These are phyloP conservation scores for Plecturocebus donacophilus DNA, from an alignment of 2,113 vertebrate genomes.

Conservation along the genomic window DNA sequence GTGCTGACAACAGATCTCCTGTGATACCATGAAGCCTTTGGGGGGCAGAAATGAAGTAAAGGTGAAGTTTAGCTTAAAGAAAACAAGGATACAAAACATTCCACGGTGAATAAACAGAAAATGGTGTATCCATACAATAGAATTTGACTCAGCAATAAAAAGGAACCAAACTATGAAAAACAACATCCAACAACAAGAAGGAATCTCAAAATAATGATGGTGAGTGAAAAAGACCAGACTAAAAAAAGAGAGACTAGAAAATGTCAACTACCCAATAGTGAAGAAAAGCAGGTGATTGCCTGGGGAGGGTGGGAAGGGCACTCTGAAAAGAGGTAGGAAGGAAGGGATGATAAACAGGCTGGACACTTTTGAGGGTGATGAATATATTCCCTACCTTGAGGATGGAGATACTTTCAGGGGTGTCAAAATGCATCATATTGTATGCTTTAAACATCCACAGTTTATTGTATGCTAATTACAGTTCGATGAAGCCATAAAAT, in stretches of 20 bases:
- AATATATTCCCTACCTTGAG: neutral
- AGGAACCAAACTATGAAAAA: slow-evolving; percentile 19
- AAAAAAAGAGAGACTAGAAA: neutral
- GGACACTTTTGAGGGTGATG: neutral
- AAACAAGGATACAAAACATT: neutral
- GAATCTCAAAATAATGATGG: slow-evolving; percentile 16
- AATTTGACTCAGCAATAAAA: neutral
- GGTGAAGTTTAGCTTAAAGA: neutral
- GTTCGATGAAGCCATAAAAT: neutral
- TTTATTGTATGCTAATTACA: neutral
- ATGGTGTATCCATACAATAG: neutral
- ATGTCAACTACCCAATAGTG: slow-evolving; percentile 8
- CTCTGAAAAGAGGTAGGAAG: neutral
- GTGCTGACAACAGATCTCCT: neutral
- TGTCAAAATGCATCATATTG: neutral
- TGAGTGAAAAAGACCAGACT: neutral
- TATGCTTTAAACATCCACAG: neutral
- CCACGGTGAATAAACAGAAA: neutral
- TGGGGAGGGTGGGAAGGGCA: neutral
- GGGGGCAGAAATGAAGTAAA: neutral
- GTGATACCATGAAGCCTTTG: neutral
- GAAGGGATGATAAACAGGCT: neutral
- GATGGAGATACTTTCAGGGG: neutral
- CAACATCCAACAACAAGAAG: neutral
- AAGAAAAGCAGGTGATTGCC: neutral